phyloP scores from a whole-genome alignment of 2,797 vertebrate genomes.

The Gymnothorax javanicus region DNA sequence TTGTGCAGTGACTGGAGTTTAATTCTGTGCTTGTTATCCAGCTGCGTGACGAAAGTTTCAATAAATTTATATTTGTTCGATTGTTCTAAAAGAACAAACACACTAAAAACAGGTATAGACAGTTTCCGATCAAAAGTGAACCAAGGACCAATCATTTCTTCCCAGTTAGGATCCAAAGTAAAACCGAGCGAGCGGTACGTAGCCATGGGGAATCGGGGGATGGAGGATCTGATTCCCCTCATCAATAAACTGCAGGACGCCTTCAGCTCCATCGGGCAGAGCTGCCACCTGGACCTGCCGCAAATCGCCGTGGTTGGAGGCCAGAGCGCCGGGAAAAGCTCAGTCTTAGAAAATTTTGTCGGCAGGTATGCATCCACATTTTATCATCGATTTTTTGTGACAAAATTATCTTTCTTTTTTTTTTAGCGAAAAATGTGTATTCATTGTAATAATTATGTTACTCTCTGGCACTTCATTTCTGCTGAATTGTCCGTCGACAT shows the following conservation, averaged over 20 bases:
- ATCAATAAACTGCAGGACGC: constrained; percentile 93
- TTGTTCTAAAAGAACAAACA: neutral
- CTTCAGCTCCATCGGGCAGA: constrained; percentile 88
- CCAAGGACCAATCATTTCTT: constrained; percentile 21
- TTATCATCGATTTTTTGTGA: neutral
- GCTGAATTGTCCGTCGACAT: neutral
- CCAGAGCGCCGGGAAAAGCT: constrained; percentile 95
- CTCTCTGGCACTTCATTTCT: neutral
- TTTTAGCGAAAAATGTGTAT: neutral
- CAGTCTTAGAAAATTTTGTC: constrained; percentile 96
- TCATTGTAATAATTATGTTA: neutral
- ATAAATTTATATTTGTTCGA: neutral
- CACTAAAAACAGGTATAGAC: neutral
- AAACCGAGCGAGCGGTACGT: constrained; percentile 34
- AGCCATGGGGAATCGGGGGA: constrained; percentile 81
- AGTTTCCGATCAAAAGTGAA: constrained; percentile 26
- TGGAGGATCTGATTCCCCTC: constrained; percentile 93
- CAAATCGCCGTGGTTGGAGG: constrained; percentile 95
- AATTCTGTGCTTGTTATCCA: constrained; percentile 33
- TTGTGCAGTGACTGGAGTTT: constrained; percentile 47
- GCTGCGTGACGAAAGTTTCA: neutral
- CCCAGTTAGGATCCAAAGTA: constrained; percentile 23
- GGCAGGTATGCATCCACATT: constrained; percentile 75
- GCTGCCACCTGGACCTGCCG: constrained; percentile 89
- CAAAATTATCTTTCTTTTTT: neutral